Conservation (phyloP, 2,797 vertebrate genomes). For the Hemitrygon akajei region DNA sequence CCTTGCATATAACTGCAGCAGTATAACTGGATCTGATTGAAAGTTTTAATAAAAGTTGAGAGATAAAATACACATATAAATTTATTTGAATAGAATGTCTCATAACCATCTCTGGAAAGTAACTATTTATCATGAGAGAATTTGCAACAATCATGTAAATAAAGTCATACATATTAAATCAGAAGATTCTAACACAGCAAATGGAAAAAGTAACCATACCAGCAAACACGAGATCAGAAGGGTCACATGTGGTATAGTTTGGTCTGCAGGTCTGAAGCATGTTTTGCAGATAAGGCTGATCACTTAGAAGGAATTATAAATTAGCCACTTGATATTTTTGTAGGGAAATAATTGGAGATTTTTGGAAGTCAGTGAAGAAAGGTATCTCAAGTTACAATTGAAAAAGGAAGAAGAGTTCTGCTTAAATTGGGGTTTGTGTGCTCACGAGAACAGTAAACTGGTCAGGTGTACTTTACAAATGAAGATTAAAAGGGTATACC, state of each 20-base stretch:
- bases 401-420: background rate
- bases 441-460: too few relatives aligned
- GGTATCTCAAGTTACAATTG: too few relatives aligned
- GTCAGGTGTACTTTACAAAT: background rate
- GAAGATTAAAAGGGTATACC: background rate
- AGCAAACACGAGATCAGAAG: background rate
- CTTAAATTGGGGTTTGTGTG: background rate
- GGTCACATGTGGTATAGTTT: background rate
- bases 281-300: background rate
- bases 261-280: background rate
- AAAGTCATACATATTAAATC: background rate
- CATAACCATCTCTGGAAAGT: background rate
- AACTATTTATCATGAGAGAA: slow-evolving; percentile 7
- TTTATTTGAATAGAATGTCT: background rate
- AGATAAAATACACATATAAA: slow-evolving; percentile 25
- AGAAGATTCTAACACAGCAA: background rate
- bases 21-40: slow-evolving; percentile 24
- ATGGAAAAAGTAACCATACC: background rate
- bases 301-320: background rate
- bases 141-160: background rate
- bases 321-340: background rate
- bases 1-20: background rate
- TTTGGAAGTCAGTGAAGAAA: background rate
- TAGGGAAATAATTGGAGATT: background rate
- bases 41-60: slow-evolving; percentile 35